These are phyloP conservation scores for Gobionotothen gibberifrons DNA, from an alignment of 2,797 vertebrate species.

Conservation along the genomic window DNA sequence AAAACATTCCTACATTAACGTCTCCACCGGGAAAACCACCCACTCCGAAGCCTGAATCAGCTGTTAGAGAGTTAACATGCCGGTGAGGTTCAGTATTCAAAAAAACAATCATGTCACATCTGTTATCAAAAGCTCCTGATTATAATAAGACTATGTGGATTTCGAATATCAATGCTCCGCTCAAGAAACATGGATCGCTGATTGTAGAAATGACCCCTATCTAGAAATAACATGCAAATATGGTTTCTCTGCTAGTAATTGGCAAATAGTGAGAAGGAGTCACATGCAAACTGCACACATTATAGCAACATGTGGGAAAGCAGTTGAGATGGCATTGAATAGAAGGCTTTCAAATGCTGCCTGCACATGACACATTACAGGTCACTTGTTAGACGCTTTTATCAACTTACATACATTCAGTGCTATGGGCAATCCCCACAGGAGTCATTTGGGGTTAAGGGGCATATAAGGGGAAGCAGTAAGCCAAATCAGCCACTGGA, in stretches of 20 bases:
- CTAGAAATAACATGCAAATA: neutral
- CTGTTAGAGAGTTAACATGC: slow-evolving; percentile 1
- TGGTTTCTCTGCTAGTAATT: slow-evolving; percentile 15
- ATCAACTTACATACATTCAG: too few relatives aligned
- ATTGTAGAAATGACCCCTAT: slow-evolving; percentile 7
- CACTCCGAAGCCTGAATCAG: neutral
- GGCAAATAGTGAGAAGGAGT: slow-evolving; percentile 11
- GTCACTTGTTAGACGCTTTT: too few relatives aligned
- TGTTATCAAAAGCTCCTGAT: slow-evolving; percentile 23
- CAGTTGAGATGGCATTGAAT: slow-evolving; percentile 33
- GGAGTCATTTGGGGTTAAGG: neutral
- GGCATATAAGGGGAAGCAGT: slow-evolving; percentile 8
- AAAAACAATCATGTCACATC: slow-evolving; percentile 26
- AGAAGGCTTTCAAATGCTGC: slow-evolving; percentile 22
- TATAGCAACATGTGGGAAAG: slow-evolving; percentile 30
- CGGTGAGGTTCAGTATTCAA: slow-evolving; percentile 21
- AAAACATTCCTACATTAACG: slow-evolving; percentile 13
- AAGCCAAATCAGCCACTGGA: slow-evolving; percentile 13
- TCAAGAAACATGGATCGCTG: slow-evolving; percentile 7
- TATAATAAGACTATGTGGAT: slow-evolving; percentile 7
- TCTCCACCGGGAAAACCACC: neutral
- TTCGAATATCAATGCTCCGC: slow-evolving; percentile 14
- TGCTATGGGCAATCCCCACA: too few relatives aligned
- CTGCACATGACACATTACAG: slow-evolving; percentile 19
- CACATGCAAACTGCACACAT: slow-evolving; percentile 13